Percentiles rank a stretch among this genome's conserved stretches.
Conservation (phyloP, 2,888 invertebrate genomes). For the Zhuqinia jingwanae region DNA sequence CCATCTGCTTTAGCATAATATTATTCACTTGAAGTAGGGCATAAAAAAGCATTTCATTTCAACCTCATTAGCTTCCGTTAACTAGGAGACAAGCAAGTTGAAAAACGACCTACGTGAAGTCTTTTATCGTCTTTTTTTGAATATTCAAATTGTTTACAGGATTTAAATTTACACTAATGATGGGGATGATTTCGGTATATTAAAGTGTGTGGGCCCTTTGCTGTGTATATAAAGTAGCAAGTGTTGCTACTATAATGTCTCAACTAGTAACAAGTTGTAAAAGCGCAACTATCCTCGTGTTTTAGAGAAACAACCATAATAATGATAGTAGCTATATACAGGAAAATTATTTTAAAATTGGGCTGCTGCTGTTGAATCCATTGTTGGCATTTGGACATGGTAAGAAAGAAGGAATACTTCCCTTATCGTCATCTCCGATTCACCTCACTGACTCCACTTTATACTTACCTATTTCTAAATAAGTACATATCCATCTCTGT, state of each 20-base stretch:
- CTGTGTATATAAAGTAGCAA: not conserved
- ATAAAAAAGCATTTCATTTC: conserved; percentile 69
- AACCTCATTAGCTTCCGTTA: conserved; percentile 72
- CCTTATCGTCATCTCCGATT: conserved; percentile 4
- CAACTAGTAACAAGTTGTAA: not conserved
- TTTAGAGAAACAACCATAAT: too few relatives aligned
- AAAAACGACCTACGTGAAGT: conserved; percentile 18
- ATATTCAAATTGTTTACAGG: conserved; percentile 23
- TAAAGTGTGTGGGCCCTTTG: not conserved
- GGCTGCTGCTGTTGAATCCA: too few relatives aligned
- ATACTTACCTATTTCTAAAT: not conserved
- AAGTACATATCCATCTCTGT: conserved; percentile 20
- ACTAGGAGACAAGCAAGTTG: conserved; percentile 15
- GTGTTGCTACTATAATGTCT: not conserved
- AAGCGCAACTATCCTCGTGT: not conserved
- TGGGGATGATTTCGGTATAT: not conserved
- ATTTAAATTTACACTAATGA: conserved; percentile 48
- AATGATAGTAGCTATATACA: not conserved
- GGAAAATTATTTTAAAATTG: not conserved
- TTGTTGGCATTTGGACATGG: too few relatives aligned
- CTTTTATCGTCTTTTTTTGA: not conserved
- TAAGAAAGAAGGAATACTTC: conserved; percentile 16
- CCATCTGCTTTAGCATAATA: not conserved
- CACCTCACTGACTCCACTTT: conserved; percentile 38
- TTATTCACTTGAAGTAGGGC: conserved; percentile 65